A percentile compares a stretch with the other conserved stretches of the same genome.
Conservation (phyloP, 1,140 invertebrate genomes). For the Amyelois transitella region DNA sequence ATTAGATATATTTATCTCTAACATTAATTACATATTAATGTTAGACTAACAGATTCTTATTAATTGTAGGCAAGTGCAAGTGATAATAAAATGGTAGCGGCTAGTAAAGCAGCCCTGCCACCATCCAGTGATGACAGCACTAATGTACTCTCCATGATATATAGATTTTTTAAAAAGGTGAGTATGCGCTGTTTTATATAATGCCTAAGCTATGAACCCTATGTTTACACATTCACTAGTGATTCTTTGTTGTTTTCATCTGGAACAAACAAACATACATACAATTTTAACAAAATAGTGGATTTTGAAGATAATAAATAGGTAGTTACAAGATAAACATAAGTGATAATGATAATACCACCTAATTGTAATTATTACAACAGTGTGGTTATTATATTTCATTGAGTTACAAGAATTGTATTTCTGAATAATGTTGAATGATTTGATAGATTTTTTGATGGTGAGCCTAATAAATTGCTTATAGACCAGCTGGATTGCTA, state of each 20-base stretch:
- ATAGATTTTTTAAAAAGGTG: constrained; percentile 68
- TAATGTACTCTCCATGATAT: constrained; percentile 56
- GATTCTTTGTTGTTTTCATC: background rate
- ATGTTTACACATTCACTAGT: too few species aligned
- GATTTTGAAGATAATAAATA: background rate
- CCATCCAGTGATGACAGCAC: constrained; percentile 50
- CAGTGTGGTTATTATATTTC: background rate
- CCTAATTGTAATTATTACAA: background rate
- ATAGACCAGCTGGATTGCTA: too few species aligned
- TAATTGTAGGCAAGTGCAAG: constrained; percentile 27
- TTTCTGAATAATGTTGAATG: background rate
- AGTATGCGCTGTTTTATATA: background rate
- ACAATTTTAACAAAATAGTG: background rate
- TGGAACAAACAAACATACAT: too few species aligned
- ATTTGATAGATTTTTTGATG: background rate
- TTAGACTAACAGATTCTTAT: constrained; percentile 10
- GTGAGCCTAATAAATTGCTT: background rate
- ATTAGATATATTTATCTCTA: too few species aligned
- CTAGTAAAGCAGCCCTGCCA: constrained; percentile 58
- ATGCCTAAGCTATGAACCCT: too few species aligned
- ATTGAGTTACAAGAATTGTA: background rate
- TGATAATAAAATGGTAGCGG: constrained; percentile 45
- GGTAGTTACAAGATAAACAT: background rate
- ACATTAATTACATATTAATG: background rate
- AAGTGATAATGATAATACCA: background rate